phyloP scores from a whole-genome alignment of 2,888 invertebrate genomes.

The Drosophila formosana region DNA sequence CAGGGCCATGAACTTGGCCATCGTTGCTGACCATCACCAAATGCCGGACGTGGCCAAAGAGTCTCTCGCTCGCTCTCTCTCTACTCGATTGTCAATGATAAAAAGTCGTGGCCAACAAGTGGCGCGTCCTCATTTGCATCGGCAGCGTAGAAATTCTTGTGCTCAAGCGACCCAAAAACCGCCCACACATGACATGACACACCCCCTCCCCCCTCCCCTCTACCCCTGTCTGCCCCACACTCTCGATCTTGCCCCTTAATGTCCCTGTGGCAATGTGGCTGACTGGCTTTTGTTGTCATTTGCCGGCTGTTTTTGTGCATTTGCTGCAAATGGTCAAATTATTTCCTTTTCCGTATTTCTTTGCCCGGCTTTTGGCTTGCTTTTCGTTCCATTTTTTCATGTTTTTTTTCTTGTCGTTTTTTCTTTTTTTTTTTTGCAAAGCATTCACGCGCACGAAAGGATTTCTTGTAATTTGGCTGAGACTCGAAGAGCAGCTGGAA shows the following conservation, averaged over 20 bases:
- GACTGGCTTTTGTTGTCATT: constrained; percentile 68
- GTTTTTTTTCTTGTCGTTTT: constrained; percentile 52
- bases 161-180: constrained; percentile 56
- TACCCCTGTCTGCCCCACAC: background rate
- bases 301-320: constrained; percentile 63
- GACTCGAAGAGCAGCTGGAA: constrained; percentile 74
- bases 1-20: constrained; percentile 76
- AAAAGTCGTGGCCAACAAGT: constrained; percentile 77
- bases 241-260: constrained; percentile 6
- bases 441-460: constrained; percentile 83
- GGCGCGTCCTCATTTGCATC: constrained; percentile 76
- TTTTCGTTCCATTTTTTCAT: constrained; percentile 47
- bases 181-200: constrained; percentile 69
- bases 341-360: constrained; percentile 78
- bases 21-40: constrained; percentile 75
- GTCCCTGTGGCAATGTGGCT: constrained; percentile 55
- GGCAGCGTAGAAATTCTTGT: constrained; percentile 64
- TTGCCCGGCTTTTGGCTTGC: constrained; percentile 57
- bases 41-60: constrained; percentile 56
- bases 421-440: constrained; percentile 63
- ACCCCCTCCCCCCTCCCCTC: constrained; percentile 1
- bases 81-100: constrained; percentile 72
- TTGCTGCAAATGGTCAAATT: constrained; percentile 77
- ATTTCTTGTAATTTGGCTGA: constrained; percentile 83
- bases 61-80: background rate